Conservation (phyloP, 2,888 invertebrate species). For the Temnothorax unifasciatus region DNA sequence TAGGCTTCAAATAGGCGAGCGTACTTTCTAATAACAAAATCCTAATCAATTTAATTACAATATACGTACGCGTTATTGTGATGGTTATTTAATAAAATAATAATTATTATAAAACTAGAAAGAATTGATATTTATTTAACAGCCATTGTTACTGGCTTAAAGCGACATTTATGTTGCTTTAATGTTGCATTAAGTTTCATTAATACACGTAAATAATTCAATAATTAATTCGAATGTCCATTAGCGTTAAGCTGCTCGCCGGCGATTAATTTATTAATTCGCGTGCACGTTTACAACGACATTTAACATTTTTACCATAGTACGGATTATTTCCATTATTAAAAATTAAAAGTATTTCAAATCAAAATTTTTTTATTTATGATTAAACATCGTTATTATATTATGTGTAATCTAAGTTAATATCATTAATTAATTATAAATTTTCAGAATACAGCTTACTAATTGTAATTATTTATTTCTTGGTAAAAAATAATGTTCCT, state of each 20-base stretch:
- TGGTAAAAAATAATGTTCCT: background rate
- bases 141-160: background rate
- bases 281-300: background rate
- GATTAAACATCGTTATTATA: background rate
- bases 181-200: background rate
- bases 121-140: background rate
- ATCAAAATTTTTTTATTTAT: background rate
- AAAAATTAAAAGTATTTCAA: background rate
- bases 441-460: background rate
- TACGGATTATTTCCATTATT: background rate
- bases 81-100: background rate
- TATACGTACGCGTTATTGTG: background rate
- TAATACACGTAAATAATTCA: conserved; percentile 7
- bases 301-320: background rate
- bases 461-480: background rate
- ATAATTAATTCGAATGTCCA: conserved; percentile 40
- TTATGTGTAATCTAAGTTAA: background rate
- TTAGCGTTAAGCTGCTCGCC: conserved; percentile 23
- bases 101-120: background rate
- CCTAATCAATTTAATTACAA: background rate
- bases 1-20: background rate
- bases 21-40: background rate
- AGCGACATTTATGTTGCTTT: background rate
- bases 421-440: background rate
- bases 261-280: conserved; percentile 19